phyloP scores from a whole-genome alignment of 2,888 invertebrate genomes.

The Chymomyza caudatula region DNA sequence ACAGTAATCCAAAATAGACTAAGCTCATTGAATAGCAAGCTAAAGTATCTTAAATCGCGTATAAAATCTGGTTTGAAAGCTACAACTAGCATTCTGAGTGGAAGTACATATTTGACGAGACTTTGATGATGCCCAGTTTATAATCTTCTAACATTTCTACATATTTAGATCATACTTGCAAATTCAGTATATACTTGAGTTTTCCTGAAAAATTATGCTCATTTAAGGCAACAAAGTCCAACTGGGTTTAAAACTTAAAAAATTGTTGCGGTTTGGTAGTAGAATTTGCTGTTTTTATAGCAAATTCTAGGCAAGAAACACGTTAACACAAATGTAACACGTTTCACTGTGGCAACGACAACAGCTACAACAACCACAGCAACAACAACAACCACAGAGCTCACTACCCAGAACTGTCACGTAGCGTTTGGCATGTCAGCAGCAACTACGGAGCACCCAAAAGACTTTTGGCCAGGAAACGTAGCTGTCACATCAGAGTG shows the following conservation, averaged over 20 bases:
- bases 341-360: constrained; percentile 60
- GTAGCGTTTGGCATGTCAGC: constrained; percentile 71
- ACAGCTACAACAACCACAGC: constrained; percentile 25
- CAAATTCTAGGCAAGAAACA: constrained; percentile 32
- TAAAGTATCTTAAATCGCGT: too few species aligned
- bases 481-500: constrained; percentile 41
- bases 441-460: constrained; percentile 19
- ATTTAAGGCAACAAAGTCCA: background rate
- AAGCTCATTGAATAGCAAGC: too few species aligned
- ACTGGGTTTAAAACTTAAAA: background rate
- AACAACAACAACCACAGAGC: constrained; percentile 37
- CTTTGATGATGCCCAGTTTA: too few species aligned
- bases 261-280: background rate
- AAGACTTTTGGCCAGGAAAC: constrained; percentile 30
- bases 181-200: too few species aligned
- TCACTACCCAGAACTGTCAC: constrained; percentile 40
- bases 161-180: too few species aligned
- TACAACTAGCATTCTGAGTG: too few species aligned
- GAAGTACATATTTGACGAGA: too few species aligned
- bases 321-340: constrained; percentile 70
- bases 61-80: too few species aligned
- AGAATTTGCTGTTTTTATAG: background rate
- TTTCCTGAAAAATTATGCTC: background rate
- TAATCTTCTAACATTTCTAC: background rate
- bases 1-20: too few species aligned